Percentiles rank a stretch among this genome's conserved stretches.
These are phyloP conservation scores for Trochalopteron elliotii DNA, from an alignment of 2,113 vertebrate species.

Conservation along the genomic window DNA sequence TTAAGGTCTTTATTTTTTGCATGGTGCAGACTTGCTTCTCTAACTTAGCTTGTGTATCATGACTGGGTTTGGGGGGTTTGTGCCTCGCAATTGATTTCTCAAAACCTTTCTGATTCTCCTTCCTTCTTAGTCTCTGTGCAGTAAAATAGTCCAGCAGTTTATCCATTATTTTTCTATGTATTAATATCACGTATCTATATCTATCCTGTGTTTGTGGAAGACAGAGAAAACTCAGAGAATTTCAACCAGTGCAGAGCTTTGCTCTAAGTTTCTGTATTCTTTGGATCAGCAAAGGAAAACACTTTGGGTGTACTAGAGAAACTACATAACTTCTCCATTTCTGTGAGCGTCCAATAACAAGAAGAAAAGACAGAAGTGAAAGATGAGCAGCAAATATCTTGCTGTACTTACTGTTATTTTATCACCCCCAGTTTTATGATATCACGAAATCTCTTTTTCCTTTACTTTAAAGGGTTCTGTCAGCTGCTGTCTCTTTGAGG, in stretches of 20 bases:
- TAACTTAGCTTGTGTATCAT: not conserved
- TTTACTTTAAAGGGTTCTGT: not conserved
- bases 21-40: not conserved
- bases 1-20: not conserved
- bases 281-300: not conserved
- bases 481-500: not conserved
- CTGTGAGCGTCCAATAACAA: not conserved
- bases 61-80: not conserved
- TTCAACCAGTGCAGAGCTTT: not conserved
- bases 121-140: not conserved
- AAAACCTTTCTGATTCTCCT: not conserved
- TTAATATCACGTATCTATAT: not conserved
- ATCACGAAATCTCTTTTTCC: not conserved
- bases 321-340: not conserved
- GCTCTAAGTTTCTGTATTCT: not conserved
- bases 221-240: not conserved
- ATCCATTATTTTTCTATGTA: not conserved
- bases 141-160: not conserved
- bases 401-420: not conserved
- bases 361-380: not conserved
- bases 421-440: not conserved
- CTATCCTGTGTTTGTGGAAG: not conserved
- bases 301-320: not conserved
- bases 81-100: not conserved
- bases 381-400: not conserved